Conservation (phyloP, 2,797 vertebrate species). For the Lepus townsendii region DNA sequence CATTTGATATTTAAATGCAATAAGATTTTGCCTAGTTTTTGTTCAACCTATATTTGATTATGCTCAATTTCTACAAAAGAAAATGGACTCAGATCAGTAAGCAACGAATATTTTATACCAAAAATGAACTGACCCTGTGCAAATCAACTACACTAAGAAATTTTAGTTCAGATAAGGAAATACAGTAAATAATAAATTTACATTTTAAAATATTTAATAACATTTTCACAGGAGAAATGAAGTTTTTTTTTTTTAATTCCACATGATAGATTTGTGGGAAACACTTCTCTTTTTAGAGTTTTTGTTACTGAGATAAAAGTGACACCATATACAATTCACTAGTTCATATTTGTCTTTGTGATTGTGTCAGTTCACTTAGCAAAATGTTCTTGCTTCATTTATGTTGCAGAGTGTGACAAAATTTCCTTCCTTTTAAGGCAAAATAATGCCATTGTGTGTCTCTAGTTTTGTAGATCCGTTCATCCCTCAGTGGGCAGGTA, state of each 20-base stretch:
- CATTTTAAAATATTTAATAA: not conserved
- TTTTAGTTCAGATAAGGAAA: not conserved
- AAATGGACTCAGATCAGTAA: not conserved
- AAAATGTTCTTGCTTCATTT: not conserved
- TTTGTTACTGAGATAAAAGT: not conserved
- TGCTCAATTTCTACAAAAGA: constrained; percentile 34
- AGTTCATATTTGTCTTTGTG: not conserved
- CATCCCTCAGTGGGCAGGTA: not conserved
- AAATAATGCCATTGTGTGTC: not conserved
- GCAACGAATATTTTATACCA: not conserved
- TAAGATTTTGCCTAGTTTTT: not conserved
- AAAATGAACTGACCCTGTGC: not conserved
- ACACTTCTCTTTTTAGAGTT: not conserved
- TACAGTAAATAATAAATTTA: not conserved
- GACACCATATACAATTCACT: not conserved
- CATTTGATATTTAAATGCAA: not conserved
- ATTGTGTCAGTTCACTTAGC: not conserved
- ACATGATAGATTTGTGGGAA: not conserved
- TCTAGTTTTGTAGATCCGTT: not conserved
- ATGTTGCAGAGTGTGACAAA: not conserved
- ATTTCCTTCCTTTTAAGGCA: not conserved
- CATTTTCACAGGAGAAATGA: not conserved
- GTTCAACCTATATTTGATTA: not conserved
- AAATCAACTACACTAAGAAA: not conserved
- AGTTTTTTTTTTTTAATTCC: not conserved